A percentile compares a stretch with the other conserved stretches of the same genome.
These are phyloP conservation scores for Laodelphax striatellus DNA, from an alignment of 1,140 invertebrate species.

Conservation along the genomic window DNA sequence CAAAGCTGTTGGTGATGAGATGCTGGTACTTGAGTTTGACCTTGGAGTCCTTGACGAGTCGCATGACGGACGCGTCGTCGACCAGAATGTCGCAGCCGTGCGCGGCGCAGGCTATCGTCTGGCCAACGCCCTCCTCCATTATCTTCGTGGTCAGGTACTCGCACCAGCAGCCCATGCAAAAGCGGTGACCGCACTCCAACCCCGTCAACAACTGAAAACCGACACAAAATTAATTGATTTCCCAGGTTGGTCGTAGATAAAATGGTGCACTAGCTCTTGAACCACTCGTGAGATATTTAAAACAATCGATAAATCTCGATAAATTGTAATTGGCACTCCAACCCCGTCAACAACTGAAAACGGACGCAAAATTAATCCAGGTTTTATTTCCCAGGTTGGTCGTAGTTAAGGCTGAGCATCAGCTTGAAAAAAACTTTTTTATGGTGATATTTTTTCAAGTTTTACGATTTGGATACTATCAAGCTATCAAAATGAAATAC, in stretches of 20 bases:
- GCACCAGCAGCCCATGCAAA: constrained; percentile 90
- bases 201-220: constrained; percentile 80
- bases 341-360: constrained; percentile 84
- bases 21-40: constrained; percentile 96
- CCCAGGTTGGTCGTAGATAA: too few relatives aligned
- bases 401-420: too few relatives aligned
- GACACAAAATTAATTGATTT: not conserved
- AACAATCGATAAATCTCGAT: too few relatives aligned
- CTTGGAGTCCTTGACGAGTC: constrained; percentile 79
- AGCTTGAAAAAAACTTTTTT: too few relatives aligned
- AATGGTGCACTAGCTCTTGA: too few relatives aligned
- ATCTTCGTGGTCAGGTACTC: constrained; percentile 98
- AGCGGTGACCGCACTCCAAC: constrained; percentile 91
- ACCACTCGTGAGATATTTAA: too few relatives aligned
- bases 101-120: constrained; percentile 92
- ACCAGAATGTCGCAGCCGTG: constrained; percentile 88
- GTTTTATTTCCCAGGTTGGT: too few relatives aligned
- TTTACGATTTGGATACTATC: too few relatives aligned
- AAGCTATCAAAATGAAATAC: too few relatives aligned
- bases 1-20: constrained; percentile 97
- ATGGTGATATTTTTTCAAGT: too few relatives aligned
- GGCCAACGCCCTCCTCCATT: constrained; percentile 90
- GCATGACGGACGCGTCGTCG: constrained; percentile 93
- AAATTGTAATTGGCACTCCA: too few relatives aligned
- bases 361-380: constrained; percentile 2